A percentile compares a stretch with the other conserved stretches of the same genome.
phyloP scores from a whole-genome alignment of 35 echinoderm and acorn worm species.

The Nesometra sesokonis region DNA sequence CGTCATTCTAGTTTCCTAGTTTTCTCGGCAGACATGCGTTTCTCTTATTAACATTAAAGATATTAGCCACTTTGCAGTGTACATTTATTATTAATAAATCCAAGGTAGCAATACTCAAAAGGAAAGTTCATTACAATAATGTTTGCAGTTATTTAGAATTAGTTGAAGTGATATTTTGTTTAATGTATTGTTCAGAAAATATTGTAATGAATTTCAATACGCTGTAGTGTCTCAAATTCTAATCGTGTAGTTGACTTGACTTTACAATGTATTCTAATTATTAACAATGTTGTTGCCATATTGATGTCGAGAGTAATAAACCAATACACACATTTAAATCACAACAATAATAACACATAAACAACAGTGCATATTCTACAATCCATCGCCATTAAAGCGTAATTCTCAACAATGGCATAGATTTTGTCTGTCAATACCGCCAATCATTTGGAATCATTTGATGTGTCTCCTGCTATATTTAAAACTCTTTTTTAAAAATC shows the following conservation, averaged over 20 bases:
- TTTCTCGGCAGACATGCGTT: background rate
- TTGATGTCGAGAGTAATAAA: background rate
- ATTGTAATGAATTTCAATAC: background rate
- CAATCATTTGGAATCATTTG: background rate
- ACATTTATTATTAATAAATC: background rate
- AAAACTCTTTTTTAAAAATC: background rate
- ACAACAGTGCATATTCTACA: background rate
- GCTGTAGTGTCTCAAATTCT: background rate
- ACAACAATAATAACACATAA: background rate
- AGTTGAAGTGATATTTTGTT: background rate
- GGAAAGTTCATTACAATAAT: background rate
- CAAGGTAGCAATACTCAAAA: background rate
- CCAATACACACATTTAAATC: background rate
- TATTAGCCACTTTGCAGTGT: background rate
- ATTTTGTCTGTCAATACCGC: background rate
- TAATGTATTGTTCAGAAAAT: background rate
- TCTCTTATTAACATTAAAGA: background rate
- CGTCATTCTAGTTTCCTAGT: background rate
- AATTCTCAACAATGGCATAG: background rate
- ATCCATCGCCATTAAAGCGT: background rate
- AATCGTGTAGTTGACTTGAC: background rate
- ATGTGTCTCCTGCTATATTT: background rate
- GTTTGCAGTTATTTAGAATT: background rate
- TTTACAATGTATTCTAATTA: background rate
- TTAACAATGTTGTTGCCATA: background rate